Conservation (phyloP, 2,888 invertebrate species). For the Pristionchus maxplancki region DNA sequence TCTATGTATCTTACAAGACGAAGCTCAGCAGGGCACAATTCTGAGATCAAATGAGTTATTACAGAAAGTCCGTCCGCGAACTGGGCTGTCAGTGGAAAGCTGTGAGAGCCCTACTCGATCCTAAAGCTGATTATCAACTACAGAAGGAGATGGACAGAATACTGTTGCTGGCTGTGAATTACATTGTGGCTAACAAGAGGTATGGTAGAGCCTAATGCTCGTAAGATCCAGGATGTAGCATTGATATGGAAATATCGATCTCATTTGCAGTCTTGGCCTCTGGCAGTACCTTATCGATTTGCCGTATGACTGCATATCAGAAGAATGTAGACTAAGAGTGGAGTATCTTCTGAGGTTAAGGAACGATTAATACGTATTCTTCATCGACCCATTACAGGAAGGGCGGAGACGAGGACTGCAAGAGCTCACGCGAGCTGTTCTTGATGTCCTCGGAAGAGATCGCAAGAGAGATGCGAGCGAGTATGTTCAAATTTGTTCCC, state of each 20-base stretch:
- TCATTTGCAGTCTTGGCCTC: conserved; percentile 68
- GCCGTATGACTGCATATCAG: conserved; percentile 71
- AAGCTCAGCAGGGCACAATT: not conserved
- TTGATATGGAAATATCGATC: not conserved
- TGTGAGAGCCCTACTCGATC: conserved; percentile 54
- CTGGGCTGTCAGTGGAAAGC: conserved; percentile 70
- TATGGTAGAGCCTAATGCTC: not conserved
- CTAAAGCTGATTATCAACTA: conserved; percentile 58
- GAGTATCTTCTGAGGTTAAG: conserved; percentile 63
- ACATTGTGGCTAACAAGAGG: conserved; percentile 66
- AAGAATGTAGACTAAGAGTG: conserved; percentile 68
- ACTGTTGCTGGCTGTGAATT: conserved; percentile 69
- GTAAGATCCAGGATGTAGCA: not conserved
- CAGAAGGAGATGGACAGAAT: conserved; percentile 75
- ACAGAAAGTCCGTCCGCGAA: conserved; percentile 63
- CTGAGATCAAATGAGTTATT: not conserved
- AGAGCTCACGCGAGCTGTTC: conserved; percentile 18
- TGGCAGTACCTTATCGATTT: conserved; percentile 77
- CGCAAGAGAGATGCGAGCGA: not conserved
- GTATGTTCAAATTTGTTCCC: not conserved
- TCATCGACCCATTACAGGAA: not conserved
- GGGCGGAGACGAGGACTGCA: not conserved
- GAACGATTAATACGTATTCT: not conserved
- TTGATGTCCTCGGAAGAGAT: not conserved
- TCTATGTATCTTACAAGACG: no score